Percentiles rank a stretch among this genome's conserved stretches.
These are phyloP conservation scores for Zosterops japonicus DNA, from an alignment of 2,113 vertebrate species.

Conservation along the genomic window DNA sequence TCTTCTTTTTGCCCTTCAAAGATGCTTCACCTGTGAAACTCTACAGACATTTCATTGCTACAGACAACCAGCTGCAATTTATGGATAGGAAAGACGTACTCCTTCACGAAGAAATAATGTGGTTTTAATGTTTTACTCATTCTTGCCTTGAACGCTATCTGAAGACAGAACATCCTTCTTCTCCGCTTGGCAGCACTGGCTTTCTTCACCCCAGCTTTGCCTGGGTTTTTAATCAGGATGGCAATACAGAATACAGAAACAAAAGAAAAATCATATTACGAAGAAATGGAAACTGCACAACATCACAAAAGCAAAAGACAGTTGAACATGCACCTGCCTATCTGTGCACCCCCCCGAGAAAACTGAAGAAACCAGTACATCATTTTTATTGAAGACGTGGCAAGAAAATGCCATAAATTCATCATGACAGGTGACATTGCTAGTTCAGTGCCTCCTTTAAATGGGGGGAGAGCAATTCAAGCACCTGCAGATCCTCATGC, in stretches of 20 bases:
- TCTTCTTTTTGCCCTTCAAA: background rate
- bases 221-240: background rate
- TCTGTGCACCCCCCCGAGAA: background rate
- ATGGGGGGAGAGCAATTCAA: background rate
- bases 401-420: background rate
- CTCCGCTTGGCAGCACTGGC: background rate
- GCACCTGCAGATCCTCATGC: background rate
- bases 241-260: background rate
- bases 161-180: background rate
- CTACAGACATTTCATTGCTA: background rate
- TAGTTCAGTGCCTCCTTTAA: background rate
- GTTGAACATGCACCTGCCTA: background rate
- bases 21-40: background rate
- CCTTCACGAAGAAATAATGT: background rate
- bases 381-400: background rate
- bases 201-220: background rate
- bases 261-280: background rate
- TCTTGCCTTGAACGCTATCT: background rate
- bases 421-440: background rate
- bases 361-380: background rate
- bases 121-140: background rate
- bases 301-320: background rate
- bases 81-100: background rate
- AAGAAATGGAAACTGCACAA: background rate
- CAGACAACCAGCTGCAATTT: background rate